Conservation (phyloP, 2,113 vertebrate genomes). For the Trichomycterus rosablanca region DNA sequence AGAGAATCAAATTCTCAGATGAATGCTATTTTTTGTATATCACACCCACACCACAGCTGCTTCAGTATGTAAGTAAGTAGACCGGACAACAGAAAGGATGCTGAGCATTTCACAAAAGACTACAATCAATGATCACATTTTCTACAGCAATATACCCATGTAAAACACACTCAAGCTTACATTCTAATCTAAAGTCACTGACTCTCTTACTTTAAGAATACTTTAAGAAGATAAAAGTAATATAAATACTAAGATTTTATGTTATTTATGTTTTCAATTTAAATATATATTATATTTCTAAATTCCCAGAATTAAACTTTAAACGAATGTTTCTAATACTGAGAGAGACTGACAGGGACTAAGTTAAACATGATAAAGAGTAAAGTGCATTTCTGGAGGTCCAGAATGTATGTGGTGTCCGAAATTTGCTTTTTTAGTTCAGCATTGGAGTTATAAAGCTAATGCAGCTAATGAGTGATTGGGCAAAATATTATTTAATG, state of each 20-base stretch:
- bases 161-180: not conserved
- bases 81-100: conserved; percentile 7
- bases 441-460: not conserved
- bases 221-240: conserved; percentile 14
- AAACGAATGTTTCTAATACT: conserved; percentile 11
- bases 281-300: not conserved
- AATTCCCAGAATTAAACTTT: not conserved
- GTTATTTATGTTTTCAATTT: not conserved
- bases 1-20: conserved; percentile 2
- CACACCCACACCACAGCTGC: conserved; percentile 7
- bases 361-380: not conserved
- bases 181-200: conserved; percentile 1
- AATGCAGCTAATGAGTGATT: too few species aligned
- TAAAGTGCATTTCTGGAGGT: not conserved
- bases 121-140: conserved; percentile 1
- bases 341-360: not conserved
- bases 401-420: too few species aligned
- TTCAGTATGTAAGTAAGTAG: not conserved
- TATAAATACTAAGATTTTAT: conserved; percentile 17
- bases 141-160: conserved; percentile 26
- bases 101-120: conserved; percentile 4
- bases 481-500: not conserved
- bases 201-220: conserved; percentile 23
- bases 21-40: conserved; percentile 25
- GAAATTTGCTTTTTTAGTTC: too few species aligned